Evolutionary conservation across 2,113 vertebrate genomes (phyloP), one percentile per base, ranked within the genome.

Genomic region (Verasper variegatus): DNA sequence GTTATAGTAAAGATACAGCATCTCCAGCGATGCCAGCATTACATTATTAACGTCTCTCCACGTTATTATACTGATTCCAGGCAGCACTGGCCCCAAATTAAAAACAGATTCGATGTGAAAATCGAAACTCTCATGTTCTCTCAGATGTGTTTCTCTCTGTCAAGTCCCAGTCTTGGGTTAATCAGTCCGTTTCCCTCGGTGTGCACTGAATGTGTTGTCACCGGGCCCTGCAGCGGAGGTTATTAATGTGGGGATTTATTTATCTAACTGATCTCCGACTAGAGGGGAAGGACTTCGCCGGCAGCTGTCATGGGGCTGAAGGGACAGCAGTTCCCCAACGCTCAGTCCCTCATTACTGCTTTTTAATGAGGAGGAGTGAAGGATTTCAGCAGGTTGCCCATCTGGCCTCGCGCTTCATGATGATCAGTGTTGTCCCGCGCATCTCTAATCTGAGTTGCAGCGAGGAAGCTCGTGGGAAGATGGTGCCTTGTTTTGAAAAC

Each of bases 331-430:
- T 24, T 56, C 59, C 81, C 80, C 61, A 26, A 71, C 54, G 80
- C 81, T 84, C 66, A 71, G 71, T 83, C 87, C 88, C 89, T 91
- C 84, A 92, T 93, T 92, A 92, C 80, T 86, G 70, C 79, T 70
- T 83, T 89, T 83, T 93, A 92, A 92, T 92, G 85, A 92, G 82
- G 62, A 78, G 57, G 56, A 86, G 73, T 77, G 85, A 91, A 87
- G 84, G 88, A 87, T 91, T 92, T 75, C 78, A 81, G 71, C 49
- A 3, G 80, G 72, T 68, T 78, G 66, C 40, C 83, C 77, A 88
- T 88, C 86, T 89, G 89, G 82, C 68, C 55, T 13, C n/a, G 45
- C n/a, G 15, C 77, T 67, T 56, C 70, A 26, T 66, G 71, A 69
- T 52, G 59, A 55, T 74, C 65, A 11, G 49, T 57, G 61, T 67